These are phyloP conservation scores for Spinus pinus DNA, from an alignment of 2,797 vertebrate species.

Conservation along the genomic window DNA sequence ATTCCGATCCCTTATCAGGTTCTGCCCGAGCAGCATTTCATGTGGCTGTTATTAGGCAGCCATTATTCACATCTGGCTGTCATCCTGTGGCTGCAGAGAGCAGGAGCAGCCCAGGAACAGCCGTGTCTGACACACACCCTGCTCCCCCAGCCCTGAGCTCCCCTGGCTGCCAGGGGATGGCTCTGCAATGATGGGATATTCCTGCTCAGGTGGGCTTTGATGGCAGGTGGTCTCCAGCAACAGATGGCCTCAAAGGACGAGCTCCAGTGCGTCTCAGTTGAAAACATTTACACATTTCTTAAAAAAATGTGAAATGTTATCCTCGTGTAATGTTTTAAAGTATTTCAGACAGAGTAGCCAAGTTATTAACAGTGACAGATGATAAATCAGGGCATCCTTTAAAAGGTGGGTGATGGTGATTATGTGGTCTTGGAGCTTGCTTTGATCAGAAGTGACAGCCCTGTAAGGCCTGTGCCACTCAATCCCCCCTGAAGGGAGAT, in stretches of 20 bases:
- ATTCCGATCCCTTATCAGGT: neutral
- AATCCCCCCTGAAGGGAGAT: slow-evolving; percentile 66
- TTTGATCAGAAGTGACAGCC: slow-evolving; percentile 76
- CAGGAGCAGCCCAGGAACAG: neutral
- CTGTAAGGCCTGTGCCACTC: slow-evolving; percentile 55
- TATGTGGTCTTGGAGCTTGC: slow-evolving; percentile 57
- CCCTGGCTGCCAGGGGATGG: neutral
- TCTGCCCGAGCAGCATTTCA: neutral
- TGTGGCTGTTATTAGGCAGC: neutral
- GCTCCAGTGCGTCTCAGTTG: neutral
- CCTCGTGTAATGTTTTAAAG: slow-evolving; percentile 51
- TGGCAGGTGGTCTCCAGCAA: slow-evolving; percentile 42
- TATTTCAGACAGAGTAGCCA: slow-evolving; percentile 50
- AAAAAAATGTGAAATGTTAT: neutral
- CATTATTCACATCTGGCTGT: slow-evolving; percentile 5
- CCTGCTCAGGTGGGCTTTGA: slow-evolving; percentile 45
- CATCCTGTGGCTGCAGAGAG: neutral
- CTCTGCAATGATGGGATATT: neutral
- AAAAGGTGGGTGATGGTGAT: slow-evolving; percentile 58
- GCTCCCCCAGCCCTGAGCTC: neutral
- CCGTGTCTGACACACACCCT: neutral
- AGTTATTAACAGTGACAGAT: slow-evolving; percentile 64
- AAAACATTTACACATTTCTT: slow-evolving; percentile 35
- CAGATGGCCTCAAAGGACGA: slow-evolving; percentile 46
- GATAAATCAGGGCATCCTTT: slow-evolving; percentile 64